Evolutionary conservation across 2,888 invertebrate genomes (phyloP), one percentile per base, ranked within the genome.

Genomic region (Pristionchus arcanus): DNA sequence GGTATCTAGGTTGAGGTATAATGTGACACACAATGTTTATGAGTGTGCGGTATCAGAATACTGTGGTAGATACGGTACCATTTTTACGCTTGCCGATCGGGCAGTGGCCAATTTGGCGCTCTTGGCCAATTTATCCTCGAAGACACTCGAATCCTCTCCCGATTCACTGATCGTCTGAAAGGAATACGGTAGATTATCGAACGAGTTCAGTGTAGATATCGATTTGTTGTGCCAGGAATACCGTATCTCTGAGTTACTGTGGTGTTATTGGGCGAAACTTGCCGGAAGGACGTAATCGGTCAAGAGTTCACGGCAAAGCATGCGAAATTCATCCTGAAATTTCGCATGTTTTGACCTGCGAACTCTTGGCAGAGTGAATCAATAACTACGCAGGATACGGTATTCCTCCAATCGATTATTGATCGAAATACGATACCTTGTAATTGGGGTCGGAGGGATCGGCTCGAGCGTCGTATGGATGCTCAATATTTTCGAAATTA

Each of bases 311-410:
- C 77, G 77, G 77, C 37, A 37, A 31, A 77, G 77, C 77, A 77
- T 77, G 77, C 77, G 77, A 77, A 77, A 77, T 42, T 77, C 77
- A 25, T 42, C 77, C 77, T 77, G 77, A 77, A 77, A 71, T 25
- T 77, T 77, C 77, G 77, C 77, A 77, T 42, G 42, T 25, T n/a
- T 66, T 77, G 13, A 5, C 13, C 21, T 42, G 77, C 42, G 77
- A 77, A 77, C 77, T 77, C 77, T 7, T 4, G 77, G 11, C 21
- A 16, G 31, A 11, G 15, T 2, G 31, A 16, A 15, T 71, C 25
- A 71, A 49, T 9, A 49, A 49, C 42, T 7, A 7, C 9, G 5
- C 42, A 49, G 42, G 42, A 49, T 49, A 49, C 42, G 42, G 42
- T 49, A 9, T 49, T 49, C 11, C 9, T 49, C 11, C 31, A 25